phyloP scores from a whole-genome alignment of 2,888 invertebrate species.

The Harpalus rubripes region DNA sequence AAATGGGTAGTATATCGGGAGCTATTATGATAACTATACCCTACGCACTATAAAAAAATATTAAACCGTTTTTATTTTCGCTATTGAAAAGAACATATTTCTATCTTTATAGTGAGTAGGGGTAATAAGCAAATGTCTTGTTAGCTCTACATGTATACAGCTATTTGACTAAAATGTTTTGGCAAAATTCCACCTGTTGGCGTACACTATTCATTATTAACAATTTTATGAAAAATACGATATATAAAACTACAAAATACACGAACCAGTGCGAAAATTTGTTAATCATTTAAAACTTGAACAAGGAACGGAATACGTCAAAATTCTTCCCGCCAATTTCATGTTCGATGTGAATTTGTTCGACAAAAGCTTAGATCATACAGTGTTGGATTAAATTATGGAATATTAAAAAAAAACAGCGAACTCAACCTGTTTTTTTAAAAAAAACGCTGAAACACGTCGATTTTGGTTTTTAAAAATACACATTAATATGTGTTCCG shows the following conservation, averaged over 20 bases:
- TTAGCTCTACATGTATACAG: constrained; percentile 47
- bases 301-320: constrained; percentile 45
- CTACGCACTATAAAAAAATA: not conserved
- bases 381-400: no score
- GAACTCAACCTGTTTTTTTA: no score
- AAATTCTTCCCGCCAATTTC: not conserved
- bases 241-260: constrained; percentile 66
- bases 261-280: constrained; percentile 63
- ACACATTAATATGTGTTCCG: no score
- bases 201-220: constrained; percentile 61
- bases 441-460: no score
- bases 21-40: not conserved
- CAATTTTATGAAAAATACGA: constrained; percentile 65
- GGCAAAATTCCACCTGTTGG: constrained; percentile 48
- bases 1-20: no score
- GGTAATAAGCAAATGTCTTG: not conserved
- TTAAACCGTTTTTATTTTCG: not conserved
- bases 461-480: no score
- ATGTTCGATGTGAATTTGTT: not conserved
- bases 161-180: constrained; percentile 10
- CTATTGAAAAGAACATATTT: not conserved
- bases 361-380: no score
- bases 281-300: constrained; percentile 55
- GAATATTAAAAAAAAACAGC: no score
- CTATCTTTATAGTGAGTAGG: not conserved